Base-by-base conservation (phyloP, 2,797 vertebrate species). In the Sylvia borin region DNA sequence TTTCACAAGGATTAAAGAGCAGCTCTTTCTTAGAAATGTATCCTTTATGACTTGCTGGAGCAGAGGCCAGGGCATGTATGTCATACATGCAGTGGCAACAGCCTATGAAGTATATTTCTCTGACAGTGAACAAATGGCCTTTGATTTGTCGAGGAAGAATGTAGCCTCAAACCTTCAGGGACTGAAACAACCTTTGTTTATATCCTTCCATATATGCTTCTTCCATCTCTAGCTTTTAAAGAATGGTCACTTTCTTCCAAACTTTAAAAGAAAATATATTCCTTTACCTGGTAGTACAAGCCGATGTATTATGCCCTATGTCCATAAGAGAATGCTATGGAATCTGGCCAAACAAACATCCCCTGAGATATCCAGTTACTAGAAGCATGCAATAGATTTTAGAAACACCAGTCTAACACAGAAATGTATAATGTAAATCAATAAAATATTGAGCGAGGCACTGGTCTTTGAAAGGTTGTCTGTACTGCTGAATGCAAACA, bases 1-100 rank as follows among this genome's bases (percentile, higher is more conserved):
- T 85, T 91, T 87, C 64, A 62, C 26, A 68, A 67, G 32, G 40
- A 79, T 87, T 89, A 94, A 94, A 82, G 42, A 72, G 14, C 34
- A 54, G 13, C 57, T 76, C 7, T 34, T 74, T 68, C 61, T 77
- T 66, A 72, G 68, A 82, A 91, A 64, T 67, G 9, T 68, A 86
- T 20, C 17, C 9, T 94, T 94, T 93, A 55, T 93, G 88, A 94
- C 80, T 77, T 93, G 50, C 31, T 90, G 77, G 42, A 96, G 77
- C 50, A 85, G 83, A 81, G 65, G 57, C 38, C 54, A 36, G 64
- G 75, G 50, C 54, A 62, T 50, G 8, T 34, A 34, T 57, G 31
- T 86, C 65, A 62, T 64, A 47, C 53, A 78, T 43, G 58, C 73
- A 87, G 47, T 76, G 61, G 61, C 61, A 93, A 57, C 16, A 76